Evolutionary conservation across 2,888 invertebrate genomes (phyloP).

Genomic region (Heliconius hortense): DNA sequence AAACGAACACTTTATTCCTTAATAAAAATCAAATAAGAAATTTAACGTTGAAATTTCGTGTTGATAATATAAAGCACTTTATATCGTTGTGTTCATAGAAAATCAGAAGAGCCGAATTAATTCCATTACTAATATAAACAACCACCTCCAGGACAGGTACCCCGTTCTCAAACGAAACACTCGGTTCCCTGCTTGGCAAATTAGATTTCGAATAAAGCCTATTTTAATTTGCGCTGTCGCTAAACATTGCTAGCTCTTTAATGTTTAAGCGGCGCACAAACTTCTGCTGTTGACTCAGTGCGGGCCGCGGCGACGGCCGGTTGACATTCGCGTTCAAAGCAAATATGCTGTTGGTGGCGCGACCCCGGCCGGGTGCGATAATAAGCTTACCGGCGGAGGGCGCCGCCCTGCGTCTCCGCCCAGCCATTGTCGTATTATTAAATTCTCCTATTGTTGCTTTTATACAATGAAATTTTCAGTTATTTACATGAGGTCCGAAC

Average conservation of each 20-base stretch:
- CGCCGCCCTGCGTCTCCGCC: constrained; percentile 58
- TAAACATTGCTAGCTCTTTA: constrained; percentile 77
- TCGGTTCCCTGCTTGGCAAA: constrained; percentile 73
- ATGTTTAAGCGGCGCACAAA: constrained; percentile 75
- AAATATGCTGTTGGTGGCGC: constrained; percentile 71
- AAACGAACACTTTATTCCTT: background rate
- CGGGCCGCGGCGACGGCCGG: constrained; percentile 58
- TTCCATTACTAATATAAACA: constrained; percentile 77
- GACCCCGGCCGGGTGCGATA: constrained; percentile 60
- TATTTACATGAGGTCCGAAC: constrained; percentile 67
- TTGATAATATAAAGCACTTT: constrained; percentile 53
- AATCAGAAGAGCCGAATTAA: constrained; percentile 70
- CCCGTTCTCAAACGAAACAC: constrained; percentile 64
- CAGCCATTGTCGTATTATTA: constrained; percentile 69
- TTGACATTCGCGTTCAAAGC: constrained; percentile 73
- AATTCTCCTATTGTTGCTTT: constrained; percentile 79
- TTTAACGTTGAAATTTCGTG: constrained; percentile 32
- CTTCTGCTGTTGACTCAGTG: constrained; percentile 63
- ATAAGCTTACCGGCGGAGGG: constrained; percentile 74
- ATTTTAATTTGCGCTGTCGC: constrained; percentile 79
- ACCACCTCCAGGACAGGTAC: constrained; percentile 61
- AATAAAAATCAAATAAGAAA: constrained; percentile 7
- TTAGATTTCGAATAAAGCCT: constrained; percentile 81
- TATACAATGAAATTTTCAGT: constrained; percentile 64
- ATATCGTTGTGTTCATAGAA: constrained; percentile 50